Conservation (phyloP, 2,113 vertebrate genomes). For the Suncus etruscus region DNA sequence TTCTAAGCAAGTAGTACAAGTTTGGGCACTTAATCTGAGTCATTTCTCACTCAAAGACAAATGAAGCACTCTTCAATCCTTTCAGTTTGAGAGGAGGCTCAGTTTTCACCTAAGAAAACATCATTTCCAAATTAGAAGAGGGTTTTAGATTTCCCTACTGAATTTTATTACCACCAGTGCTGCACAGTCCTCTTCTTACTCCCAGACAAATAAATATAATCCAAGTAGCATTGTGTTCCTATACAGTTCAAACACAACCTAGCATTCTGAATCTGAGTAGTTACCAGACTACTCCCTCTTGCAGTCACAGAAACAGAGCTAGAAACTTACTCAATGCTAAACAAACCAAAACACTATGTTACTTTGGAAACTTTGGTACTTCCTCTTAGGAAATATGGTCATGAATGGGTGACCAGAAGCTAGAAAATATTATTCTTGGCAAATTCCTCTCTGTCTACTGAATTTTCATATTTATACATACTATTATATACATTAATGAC, state of each 20-base stretch:
- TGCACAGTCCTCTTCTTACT: not conserved
- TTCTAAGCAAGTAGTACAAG: constrained; percentile 60
- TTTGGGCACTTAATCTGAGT: constrained; percentile 62
- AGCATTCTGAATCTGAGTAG: not conserved
- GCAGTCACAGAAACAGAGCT: constrained; percentile 19
- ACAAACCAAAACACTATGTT: not conserved
- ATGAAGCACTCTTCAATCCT: constrained; percentile 5
- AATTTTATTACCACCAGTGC: not conserved
- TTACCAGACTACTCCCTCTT: not conserved
- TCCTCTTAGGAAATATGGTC: not conserved
- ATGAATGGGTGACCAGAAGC: not conserved
- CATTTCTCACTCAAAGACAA: not conserved
- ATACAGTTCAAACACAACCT: not conserved
- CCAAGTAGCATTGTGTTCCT: not conserved
- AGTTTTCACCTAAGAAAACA: constrained; percentile 55
- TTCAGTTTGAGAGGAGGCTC: not conserved
- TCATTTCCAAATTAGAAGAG: not conserved
- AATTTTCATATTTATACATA: not conserved
- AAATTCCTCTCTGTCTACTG: not conserved
- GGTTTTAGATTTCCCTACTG: not conserved
- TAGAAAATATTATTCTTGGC: not conserved
- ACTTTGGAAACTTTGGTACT: not conserved
- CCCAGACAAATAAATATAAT: not conserved
- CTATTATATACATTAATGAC: not conserved
- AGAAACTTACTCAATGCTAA: constrained; percentile 34